phyloP scores from a whole-genome alignment of 1,140 invertebrate genomes.

The Trinorchestia longiramus region DNA sequence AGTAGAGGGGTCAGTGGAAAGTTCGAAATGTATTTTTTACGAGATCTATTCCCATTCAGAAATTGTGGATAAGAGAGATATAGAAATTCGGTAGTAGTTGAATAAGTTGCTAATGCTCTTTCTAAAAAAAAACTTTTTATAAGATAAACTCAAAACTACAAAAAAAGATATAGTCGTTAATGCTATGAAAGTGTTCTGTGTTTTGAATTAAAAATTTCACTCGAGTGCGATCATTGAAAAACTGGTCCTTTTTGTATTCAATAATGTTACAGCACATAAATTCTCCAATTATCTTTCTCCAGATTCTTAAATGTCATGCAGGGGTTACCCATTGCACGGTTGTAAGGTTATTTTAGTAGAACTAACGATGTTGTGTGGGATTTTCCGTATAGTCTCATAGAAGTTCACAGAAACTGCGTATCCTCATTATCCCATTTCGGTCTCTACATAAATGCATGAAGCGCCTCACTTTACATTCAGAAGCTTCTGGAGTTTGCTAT shows the following conservation, averaged over 20 bases:
- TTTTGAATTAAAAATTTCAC: not conserved
- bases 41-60: not conserved
- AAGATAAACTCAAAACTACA: not conserved
- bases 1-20: not conserved
- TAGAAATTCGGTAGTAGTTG: not conserved
- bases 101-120: slow-evolving; percentile 38
- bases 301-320: not conserved
- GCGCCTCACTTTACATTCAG: not conserved
- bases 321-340: not conserved
- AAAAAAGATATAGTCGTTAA: not conserved
- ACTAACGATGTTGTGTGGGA: not conserved
- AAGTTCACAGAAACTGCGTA: not conserved
- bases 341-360: not conserved
- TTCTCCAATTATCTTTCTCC: not conserved
- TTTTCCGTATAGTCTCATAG: not conserved
- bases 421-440: not conserved
- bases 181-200: not conserved
- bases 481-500: not conserved
- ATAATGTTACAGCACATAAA: not conserved
- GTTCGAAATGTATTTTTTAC: slow-evolving; percentile 9
- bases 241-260: not conserved
- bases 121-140: not conserved
- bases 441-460: not conserved
- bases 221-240: not conserved
- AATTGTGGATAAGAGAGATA: not conserved